phyloP scores from a whole-genome alignment of 1,140 invertebrate species.

The Drosophila guanche region DNA sequence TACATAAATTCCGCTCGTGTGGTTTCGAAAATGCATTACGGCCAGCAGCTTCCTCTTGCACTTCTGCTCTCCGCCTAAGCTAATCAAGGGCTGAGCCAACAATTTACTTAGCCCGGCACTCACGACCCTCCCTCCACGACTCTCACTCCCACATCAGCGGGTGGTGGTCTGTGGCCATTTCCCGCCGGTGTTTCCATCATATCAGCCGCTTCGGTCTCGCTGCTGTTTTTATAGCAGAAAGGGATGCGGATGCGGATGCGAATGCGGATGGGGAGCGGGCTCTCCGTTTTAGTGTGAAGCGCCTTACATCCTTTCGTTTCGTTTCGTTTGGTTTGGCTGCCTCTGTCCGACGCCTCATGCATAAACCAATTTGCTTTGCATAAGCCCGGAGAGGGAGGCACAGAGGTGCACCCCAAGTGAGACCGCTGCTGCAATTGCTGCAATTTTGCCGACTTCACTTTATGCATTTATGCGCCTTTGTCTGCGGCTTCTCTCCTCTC shows the following conservation, averaged over 20 bases:
- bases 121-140: constrained; percentile 15
- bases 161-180: constrained; percentile 5
- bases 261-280: not conserved
- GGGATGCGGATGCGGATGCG: too few relatives aligned
- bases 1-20: constrained; percentile 77
- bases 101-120: constrained; percentile 70
- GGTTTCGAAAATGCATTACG: constrained; percentile 76
- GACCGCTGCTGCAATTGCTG: constrained; percentile 63
- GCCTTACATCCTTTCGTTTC: constrained; percentile 45
- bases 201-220: constrained; percentile 23
- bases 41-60: constrained; percentile 28
- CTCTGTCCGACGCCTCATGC: constrained; percentile 64
- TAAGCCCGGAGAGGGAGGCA: constrained; percentile 38
- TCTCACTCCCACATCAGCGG: constrained; percentile 6
- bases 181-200: constrained; percentile 56
- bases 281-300: constrained; percentile 56
- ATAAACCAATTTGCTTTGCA: constrained; percentile 79
- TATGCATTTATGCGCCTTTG: constrained; percentile 80
- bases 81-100: constrained; percentile 79
- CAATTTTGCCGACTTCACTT: constrained; percentile 67
- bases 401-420: constrained; percentile 6
- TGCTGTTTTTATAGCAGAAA: too few relatives aligned
- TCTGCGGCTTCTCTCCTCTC: constrained; percentile 58
- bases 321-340: constrained; percentile 15
- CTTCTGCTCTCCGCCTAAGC: constrained; percentile 53